These are phyloP conservation scores for Characodon lateralis DNA, from an alignment of 2,797 vertebrate genomes.

Conservation along the genomic window DNA sequence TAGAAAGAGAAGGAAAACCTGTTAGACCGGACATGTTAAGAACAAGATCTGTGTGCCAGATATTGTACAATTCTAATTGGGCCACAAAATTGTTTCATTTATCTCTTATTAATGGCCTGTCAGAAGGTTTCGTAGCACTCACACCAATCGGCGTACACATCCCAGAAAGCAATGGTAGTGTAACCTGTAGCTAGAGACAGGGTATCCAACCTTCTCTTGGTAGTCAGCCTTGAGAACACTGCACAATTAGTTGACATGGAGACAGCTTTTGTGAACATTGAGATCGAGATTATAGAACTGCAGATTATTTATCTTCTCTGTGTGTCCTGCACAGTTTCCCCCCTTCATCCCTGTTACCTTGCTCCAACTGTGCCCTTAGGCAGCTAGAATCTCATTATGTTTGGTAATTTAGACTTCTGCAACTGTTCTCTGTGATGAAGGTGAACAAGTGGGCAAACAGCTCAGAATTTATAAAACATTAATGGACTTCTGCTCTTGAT, in stretches of 20 bases:
- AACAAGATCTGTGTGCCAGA: no score
- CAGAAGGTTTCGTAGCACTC: no score
- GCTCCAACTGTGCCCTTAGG: background rate
- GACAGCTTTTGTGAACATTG: background rate
- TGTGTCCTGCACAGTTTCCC: background rate
- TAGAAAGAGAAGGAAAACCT: background rate
- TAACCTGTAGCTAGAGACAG: no score
- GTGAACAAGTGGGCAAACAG: background rate
- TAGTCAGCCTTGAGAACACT: background rate
- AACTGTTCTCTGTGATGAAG: background rate
- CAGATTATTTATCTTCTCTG: background rate
- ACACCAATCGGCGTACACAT: no score
- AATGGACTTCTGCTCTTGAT: background rate
- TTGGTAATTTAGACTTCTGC: background rate
- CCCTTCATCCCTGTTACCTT: background rate
- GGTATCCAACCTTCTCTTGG: no score
- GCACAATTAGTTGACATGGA: background rate
- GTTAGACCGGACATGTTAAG: background rate
- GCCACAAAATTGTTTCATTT: no score
- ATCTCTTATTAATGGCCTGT: no score
- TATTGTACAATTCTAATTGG: no score
- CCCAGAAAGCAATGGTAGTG: no score
- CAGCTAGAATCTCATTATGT: background rate
- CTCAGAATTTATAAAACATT: background rate
- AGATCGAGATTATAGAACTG: background rate